Conservation (phyloP, 2,888 invertebrate species). For the Arge pagana region DNA sequence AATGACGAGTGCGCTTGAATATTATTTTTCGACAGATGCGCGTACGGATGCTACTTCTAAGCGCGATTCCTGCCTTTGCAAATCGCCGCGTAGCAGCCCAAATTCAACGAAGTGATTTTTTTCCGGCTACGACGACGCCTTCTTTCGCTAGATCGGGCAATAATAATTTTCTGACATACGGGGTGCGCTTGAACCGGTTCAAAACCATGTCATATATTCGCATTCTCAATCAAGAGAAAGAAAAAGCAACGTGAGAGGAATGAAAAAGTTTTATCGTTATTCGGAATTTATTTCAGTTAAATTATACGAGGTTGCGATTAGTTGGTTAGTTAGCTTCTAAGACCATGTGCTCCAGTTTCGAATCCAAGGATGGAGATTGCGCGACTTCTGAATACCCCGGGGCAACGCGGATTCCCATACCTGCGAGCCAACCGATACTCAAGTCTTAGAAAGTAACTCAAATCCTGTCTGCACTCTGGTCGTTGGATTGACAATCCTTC, state of each 20-base stretch:
- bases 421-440: constrained; percentile 34
- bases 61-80: too few relatives aligned
- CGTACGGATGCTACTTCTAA: too few relatives aligned
- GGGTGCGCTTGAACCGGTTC: too few relatives aligned
- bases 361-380: constrained; percentile 52
- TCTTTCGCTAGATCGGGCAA: too few relatives aligned
- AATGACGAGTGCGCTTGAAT: too few relatives aligned
- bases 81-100: too few relatives aligned
- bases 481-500: constrained; percentile 7
- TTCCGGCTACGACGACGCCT: too few relatives aligned
- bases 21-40: too few relatives aligned
- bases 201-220: too few relatives aligned
- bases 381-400: constrained; percentile 38
- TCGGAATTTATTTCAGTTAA: constrained; percentile 28
- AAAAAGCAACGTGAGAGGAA: not conserved
- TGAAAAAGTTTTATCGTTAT: constrained; percentile 5
- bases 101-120: too few relatives aligned
- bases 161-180: too few relatives aligned
- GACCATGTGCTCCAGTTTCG: constrained; percentile 49
- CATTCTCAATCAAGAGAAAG: not conserved
- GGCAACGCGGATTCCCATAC: constrained; percentile 52
- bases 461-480: constrained; percentile 13
- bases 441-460: constrained; percentile 26
- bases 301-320: constrained; percentile 30
- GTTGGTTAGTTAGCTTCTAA: constrained; percentile 20